phyloP scores from a whole-genome alignment of 1,140 invertebrate genomes.

The Cephus cinctus region DNA sequence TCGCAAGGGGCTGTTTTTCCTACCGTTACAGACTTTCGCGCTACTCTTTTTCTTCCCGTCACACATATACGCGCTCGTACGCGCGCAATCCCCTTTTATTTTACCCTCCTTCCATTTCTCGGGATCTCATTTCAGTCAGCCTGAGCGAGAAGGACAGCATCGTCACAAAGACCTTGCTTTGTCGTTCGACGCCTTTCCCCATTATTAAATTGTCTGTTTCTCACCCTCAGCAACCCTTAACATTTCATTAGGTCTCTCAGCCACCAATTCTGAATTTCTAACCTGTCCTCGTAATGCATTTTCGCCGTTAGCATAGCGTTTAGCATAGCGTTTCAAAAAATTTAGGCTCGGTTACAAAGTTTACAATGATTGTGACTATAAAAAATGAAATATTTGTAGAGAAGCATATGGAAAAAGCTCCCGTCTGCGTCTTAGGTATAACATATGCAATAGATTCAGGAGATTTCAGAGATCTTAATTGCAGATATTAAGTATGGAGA shows the following conservation, averaged over 20 bases:
- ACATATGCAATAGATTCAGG: too few relatives aligned
- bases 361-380: too few relatives aligned
- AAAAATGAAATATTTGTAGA: too few relatives aligned
- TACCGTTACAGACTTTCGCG: neutral
- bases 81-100: slow-evolving; percentile 7
- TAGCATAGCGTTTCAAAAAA: too few relatives aligned
- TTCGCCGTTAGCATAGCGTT: too few relatives aligned
- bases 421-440: too few relatives aligned
- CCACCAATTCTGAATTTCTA: slow-evolving; percentile 15
- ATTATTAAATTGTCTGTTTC: slow-evolving; percentile 45
- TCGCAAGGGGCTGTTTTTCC: slow-evolving; percentile 26
- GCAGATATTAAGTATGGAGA: too few relatives aligned
- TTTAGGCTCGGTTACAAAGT: too few relatives aligned
- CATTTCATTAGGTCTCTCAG: slow-evolving; percentile 21
- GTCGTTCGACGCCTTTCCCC: slow-evolving; percentile 36
- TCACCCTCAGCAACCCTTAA: slow-evolving; percentile 19
- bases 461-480: too few relatives aligned
- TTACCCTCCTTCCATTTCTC: slow-evolving; percentile 12
- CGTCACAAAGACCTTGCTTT: slow-evolving; percentile 27
- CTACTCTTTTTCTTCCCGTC: slow-evolving; percentile 16
- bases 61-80: neutral
- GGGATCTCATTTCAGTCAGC: slow-evolving; percentile 10
- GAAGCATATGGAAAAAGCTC: too few relatives aligned
- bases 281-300: too few relatives aligned
- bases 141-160: slow-evolving; percentile 1